Conservation (phyloP, 1,140 invertebrate species). For the Macrocentrus cingulum region DNA sequence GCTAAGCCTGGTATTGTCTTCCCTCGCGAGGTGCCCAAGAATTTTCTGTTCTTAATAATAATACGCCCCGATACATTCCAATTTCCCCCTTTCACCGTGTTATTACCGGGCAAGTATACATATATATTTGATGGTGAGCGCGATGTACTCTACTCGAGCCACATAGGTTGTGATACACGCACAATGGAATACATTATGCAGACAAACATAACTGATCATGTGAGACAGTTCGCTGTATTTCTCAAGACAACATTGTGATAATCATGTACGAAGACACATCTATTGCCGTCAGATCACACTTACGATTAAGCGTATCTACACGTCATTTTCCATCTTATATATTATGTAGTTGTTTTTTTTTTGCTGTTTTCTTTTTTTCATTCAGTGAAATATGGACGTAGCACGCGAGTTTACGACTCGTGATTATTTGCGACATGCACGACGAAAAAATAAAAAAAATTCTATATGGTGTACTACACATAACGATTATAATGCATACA, state of each 20-base stretch:
- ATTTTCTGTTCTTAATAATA: neutral
- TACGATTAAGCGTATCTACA: constrained; percentile 27
- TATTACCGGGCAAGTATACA: neutral
- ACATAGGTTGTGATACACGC: constrained; percentile 46
- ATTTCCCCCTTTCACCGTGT: constrained; percentile 6
- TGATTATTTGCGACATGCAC: neutral
- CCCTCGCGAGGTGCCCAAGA: constrained; percentile 17
- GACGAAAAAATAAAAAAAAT: neutral
- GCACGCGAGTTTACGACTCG: neutral
- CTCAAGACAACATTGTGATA: constrained; percentile 59
- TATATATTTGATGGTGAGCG: constrained; percentile 8
- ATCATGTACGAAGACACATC: constrained; percentile 45
- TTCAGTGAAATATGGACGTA: constrained; percentile 7
- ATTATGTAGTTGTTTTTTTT: constrained; percentile 9
- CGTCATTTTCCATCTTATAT: constrained; percentile 20
- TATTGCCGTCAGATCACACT: constrained; percentile 26
- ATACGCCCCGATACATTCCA: neutral
- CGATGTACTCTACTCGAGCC: constrained; percentile 36
- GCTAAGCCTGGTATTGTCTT: constrained; percentile 48
- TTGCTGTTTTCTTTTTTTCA: constrained; percentile 5
- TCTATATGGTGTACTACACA: neutral
- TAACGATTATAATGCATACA: neutral
- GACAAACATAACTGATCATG: constrained; percentile 16
- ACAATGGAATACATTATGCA: constrained; percentile 13
- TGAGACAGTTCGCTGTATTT: constrained; percentile 52